Base-by-base conservation (phyloP, 2,888 invertebrate genomes). In the Caenorhabditis sp. region DNA sequence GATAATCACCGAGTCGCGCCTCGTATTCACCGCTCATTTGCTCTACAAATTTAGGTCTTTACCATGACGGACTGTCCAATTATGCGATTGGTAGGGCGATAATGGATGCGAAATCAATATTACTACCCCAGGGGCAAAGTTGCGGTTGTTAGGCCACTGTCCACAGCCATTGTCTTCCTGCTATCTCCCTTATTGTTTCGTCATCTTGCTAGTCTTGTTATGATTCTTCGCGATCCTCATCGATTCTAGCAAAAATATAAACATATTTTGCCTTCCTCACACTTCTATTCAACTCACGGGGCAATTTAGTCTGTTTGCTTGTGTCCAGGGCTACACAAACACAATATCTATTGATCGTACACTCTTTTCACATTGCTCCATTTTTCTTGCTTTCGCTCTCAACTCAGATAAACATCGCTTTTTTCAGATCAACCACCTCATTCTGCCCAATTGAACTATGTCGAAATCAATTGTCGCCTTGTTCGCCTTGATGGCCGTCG, bases 291-390 rank as follows among this genome's bases (percentile, higher is more conserved):
- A 73, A 61, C 72, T 59, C 47, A 24, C 49, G 28, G 31, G 31
- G 56, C 66, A 24, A 49, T 61, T 70, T 22, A 61, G 44, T 54
- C 47, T 79, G 70, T 72, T 79, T 79, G 70, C 79, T 54, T 79
- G 79, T 64, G 79, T 38, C 66, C 51, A 28, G 22, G 51, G 47
- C 79, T 70, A 79, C 79, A 70, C 79, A 79, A 79, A 72, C 70
- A 69, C 51, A 64, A 63, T 66, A 79, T 79, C 64, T 68, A 70
- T 77, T 77, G 77, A 69, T 63, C 26, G 24, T 54, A 26, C 6
- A 38, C 49, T 70, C 35, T 56, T 51, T 54, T 63, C 61, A 63
- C 69, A 75, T 75, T n/a, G 4, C 75, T 75, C 47, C 51, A 59
- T 58, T 58, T 38, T 28, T 49, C 19, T 68, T n/a, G 47, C 31